Base-by-base conservation (phyloP, 2,113 vertebrate species). In the Lucifuga dentata region DNA sequence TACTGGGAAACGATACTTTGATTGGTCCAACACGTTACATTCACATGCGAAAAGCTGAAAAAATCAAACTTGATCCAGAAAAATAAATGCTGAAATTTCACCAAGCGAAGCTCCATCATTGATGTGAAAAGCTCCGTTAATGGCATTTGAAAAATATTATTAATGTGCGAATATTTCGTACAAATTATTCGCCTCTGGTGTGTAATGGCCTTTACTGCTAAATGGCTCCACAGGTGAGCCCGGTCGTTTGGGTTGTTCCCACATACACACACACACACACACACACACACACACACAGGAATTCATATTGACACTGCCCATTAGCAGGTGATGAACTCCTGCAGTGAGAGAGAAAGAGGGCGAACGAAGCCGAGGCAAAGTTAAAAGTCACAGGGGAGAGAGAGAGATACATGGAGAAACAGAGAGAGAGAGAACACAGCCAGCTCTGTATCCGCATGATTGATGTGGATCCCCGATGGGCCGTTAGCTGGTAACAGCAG, bases 311-410 rank as follows among this genome's bases (percentile, higher is more conserved):
- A 64, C 72, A 69, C 16, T 68, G 59, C 41, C 59, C 45, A 77
- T 80, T 85, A 72, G 49, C 24, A 73, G 62, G 55, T 65, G 48
- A 80, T 77, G 40, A 74, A 63, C 65, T 66, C 62, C 46, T 44
- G 35, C 32, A 53, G 75, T 0, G 45, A 56, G 55, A 60, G 35
- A 55, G 17, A 64, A 50, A 41, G 32, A 62, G 33, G 40, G 41
- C 11, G 8, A 53, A 32, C 5, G 0, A 51, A 48, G 39, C 2
- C 10, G 43, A 49, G 49, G 8, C 12, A 55, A 73, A 68, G 44
- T 58, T 46, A 64, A 29, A 10, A 58, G 19, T 76, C 56, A 29
- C 5, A 5, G 9, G 52, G 39, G 45, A 20, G 38, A 61, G 46
- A 21, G 32, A 32, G 48, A 58, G 4, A 60, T 1, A 49, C 1